phyloP scores from a whole-genome alignment of 92 coral and sea anemone species.

The Epizoanthus scotinus region DNA sequence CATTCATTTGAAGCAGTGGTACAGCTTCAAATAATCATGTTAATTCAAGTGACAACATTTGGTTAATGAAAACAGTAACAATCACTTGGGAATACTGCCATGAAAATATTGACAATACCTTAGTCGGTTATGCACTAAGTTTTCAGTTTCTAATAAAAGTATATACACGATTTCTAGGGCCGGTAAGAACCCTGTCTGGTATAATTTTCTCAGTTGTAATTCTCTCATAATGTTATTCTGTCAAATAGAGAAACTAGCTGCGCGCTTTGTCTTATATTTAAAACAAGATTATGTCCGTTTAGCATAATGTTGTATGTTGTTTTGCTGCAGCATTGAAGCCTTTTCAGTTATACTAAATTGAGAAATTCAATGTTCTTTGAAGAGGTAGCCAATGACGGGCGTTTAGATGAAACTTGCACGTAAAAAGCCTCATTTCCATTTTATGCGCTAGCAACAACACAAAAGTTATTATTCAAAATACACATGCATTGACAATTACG shows the following conservation, averaged over 20 bases:
- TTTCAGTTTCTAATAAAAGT: not conserved
- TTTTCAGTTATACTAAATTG: not conserved
- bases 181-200: not conserved
- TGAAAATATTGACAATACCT: not conserved
- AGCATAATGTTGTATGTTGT: not conserved
- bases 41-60: too few relatives aligned
- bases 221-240: not conserved
- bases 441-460: not conserved
- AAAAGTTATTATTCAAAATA: not conserved
- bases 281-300: not conserved
- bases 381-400: too few relatives aligned
- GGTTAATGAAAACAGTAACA: too few relatives aligned
- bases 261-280: constrained; percentile 1
- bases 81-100: too few relatives aligned
- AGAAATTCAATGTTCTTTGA: not conserved
- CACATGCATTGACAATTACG: not conserved
- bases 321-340: not conserved
- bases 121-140: not conserved
- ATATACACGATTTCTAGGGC: not conserved
- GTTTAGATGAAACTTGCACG: not conserved
- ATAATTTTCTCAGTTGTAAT: not conserved
- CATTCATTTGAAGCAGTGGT: too few relatives aligned
- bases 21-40: too few relatives aligned
- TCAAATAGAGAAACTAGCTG: not conserved
- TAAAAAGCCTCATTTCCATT: not conserved